These are phyloP conservation scores for Drosophila neocordata DNA, from an alignment of 1,140 invertebrate species.

Conservation along the genomic window DNA sequence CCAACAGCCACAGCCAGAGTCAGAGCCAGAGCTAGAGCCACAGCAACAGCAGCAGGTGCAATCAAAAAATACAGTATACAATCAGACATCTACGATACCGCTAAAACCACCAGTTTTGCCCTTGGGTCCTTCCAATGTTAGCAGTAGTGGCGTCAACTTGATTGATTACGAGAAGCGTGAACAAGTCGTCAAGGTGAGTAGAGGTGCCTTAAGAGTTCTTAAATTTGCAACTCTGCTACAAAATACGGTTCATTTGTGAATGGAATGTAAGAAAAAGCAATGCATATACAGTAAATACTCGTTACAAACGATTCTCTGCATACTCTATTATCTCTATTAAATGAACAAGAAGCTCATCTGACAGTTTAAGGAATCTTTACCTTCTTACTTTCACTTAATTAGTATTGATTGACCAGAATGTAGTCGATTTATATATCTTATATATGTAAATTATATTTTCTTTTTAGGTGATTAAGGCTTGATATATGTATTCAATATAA, in stretches of 20 bases:
- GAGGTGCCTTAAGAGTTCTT: slow-evolving; percentile 8
- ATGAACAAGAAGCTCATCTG: too few relatives aligned
- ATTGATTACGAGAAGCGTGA: slow-evolving; percentile 77
- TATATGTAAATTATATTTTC: too few relatives aligned
- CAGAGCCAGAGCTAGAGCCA: too few relatives aligned
- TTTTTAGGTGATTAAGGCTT: too few relatives aligned
- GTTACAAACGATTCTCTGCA: too few relatives aligned
- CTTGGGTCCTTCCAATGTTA: slow-evolving; percentile 27
- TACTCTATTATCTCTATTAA: background rate
- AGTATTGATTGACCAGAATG: too few relatives aligned
- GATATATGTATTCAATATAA: too few relatives aligned
- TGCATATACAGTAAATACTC: background rate
- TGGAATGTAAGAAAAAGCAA: background rate
- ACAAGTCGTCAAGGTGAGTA: slow-evolving; percentile 76
- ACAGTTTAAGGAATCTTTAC: too few relatives aligned
- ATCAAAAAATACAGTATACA: background rate
- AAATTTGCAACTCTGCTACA: background rate
- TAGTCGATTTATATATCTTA: too few relatives aligned
- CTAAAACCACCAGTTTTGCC: slow-evolving; percentile 28
- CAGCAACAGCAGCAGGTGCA: background rate
- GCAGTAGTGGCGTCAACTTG: slow-evolving; percentile 33
- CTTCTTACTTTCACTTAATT: too few relatives aligned
- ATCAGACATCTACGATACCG: background rate
- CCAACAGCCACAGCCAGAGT: background rate
- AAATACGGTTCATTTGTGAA: background rate